phyloP scores from a whole-genome alignment of 1,140 invertebrate species.

The Eciton burchellii region DNA sequence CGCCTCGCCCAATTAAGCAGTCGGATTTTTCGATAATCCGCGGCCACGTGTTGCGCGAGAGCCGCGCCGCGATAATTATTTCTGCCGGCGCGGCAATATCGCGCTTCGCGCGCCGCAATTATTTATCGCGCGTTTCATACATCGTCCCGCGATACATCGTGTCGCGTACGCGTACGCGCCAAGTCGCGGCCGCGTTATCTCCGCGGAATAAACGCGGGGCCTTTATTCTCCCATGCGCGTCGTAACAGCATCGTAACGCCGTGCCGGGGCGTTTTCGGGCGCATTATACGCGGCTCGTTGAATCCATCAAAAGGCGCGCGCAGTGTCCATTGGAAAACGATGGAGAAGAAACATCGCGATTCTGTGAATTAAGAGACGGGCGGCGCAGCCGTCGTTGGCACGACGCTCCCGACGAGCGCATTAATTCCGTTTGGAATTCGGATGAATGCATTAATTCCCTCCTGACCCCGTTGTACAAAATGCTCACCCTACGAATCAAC shows the following conservation, averaged over 20 bases:
- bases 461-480: conserved; percentile 68
- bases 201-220: no score
- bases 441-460: conserved; percentile 69
- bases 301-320: background rate
- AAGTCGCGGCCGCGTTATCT: no score
- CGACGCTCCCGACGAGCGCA: conserved; percentile 52
- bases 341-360: background rate
- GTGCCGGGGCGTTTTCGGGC: no score
- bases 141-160: background rate
- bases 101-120: conserved; percentile 46
- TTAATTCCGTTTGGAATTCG: conserved; percentile 68
- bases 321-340: background rate
- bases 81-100: conserved; percentile 56
- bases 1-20: conserved; percentile 60
- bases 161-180: background rate
- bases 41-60: conserved; percentile 71
- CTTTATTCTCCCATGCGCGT: no score
- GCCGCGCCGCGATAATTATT: conserved; percentile 68
- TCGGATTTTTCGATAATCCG: conserved; percentile 73
- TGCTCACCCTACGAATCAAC: conserved; percentile 67
- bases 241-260: no score
- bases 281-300: no score
- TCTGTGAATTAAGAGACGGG: conserved; percentile 41
- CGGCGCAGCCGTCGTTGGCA: conserved; percentile 16
- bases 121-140: conserved; percentile 43